A percentile compares a stretch with the other conserved stretches of the same genome.
Evolutionary conservation across 2,797 vertebrate genomes (phyloP).

Genomic region (Syngnathus acus): DNA sequence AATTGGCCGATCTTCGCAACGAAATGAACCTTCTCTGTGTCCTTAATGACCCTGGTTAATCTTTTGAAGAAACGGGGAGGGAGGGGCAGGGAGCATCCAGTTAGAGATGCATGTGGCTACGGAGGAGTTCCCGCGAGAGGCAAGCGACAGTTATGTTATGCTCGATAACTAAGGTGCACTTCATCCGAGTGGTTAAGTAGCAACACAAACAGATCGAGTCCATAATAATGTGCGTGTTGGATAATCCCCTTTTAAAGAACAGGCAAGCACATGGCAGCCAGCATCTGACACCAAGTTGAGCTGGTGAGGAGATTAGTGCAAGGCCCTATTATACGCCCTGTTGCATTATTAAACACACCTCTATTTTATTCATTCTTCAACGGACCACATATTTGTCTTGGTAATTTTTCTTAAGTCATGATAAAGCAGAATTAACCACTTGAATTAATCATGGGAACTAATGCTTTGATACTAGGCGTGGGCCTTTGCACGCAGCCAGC

Average conservation of each 20-base stretch:
- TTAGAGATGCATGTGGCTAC: conserved; percentile 6
- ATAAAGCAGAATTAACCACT: conserved; percentile 72
- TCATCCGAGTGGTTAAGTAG: conserved; percentile 17
- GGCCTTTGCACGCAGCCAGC: conserved; percentile 73
- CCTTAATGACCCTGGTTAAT: conserved; percentile 80
- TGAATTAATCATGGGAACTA: conserved; percentile 82
- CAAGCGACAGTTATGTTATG: conserved; percentile 11
- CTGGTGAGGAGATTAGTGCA: conserved; percentile 59
- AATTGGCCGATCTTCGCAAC: conserved; percentile 79
- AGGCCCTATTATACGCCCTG: conserved; percentile 62
- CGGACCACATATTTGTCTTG: conserved; percentile 77
- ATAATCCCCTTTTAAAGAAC: conserved; percentile 51
- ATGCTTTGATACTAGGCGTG: conserved; percentile 64
- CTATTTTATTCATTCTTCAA: conserved; percentile 66
- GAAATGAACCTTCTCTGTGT: conserved; percentile 73
- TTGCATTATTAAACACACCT: conserved; percentile 72
- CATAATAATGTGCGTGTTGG: conserved; percentile 19
- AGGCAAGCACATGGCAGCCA: conserved; percentile 55
- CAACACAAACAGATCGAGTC: conserved; percentile 24
- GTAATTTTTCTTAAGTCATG: conserved; percentile 69
- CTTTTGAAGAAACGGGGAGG: conserved; percentile 59
- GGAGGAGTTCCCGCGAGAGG: conserved; percentile 16
- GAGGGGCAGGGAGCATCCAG: conserved; percentile 28
- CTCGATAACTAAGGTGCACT: conserved; percentile 15
- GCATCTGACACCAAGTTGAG: conserved; percentile 55